phyloP scores from a whole-genome alignment of 1,140 invertebrate species.

The Halotydeus destructor region DNA sequence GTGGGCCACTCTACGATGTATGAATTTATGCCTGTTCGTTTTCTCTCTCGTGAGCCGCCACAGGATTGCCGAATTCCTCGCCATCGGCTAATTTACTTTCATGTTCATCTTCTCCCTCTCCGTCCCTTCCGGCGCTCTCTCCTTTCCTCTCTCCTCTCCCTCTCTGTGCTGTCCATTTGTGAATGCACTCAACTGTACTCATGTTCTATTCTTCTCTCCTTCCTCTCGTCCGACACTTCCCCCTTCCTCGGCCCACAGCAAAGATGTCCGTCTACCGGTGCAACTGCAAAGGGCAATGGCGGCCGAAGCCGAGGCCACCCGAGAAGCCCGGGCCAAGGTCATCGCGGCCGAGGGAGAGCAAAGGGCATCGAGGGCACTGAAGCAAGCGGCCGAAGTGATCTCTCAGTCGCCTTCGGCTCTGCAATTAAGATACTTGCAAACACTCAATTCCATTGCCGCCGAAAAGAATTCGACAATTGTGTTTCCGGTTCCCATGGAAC shows the following conservation, averaged over 20 bases:
- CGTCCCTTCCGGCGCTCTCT: slow-evolving; percentile 8
- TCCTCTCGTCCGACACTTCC: too few species aligned
- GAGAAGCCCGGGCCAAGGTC: slow-evolving; percentile 67
- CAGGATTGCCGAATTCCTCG: too few species aligned
- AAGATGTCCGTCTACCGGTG: slow-evolving; percentile 63
- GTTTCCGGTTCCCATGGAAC: slow-evolving; percentile 20
- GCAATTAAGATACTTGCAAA: slow-evolving; percentile 27
- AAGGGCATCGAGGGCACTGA: slow-evolving; percentile 26
- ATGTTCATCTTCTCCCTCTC: background rate
- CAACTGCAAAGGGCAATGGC: slow-evolving; percentile 67
- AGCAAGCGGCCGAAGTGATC: slow-evolving; percentile 36
- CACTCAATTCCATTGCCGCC: slow-evolving; percentile 23
- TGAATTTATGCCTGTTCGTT: too few species aligned
- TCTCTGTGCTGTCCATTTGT: background rate
- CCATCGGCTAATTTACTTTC: too few species aligned
- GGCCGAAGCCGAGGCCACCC: slow-evolving; percentile 59
- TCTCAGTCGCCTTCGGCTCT: slow-evolving; percentile 24
- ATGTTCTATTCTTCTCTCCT: too few species aligned
- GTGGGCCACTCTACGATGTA: too few species aligned
- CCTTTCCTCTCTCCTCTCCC: background rate
- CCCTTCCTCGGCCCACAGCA: slow-evolving; percentile 33
- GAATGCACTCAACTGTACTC: too few species aligned
- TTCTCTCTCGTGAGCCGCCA: too few species aligned
- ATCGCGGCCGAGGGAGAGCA: slow-evolving; percentile 29
- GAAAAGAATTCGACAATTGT: slow-evolving; percentile 28